phyloP scores from a whole-genome alignment of 2,113 vertebrate genomes.

The Bucco capensis region DNA sequence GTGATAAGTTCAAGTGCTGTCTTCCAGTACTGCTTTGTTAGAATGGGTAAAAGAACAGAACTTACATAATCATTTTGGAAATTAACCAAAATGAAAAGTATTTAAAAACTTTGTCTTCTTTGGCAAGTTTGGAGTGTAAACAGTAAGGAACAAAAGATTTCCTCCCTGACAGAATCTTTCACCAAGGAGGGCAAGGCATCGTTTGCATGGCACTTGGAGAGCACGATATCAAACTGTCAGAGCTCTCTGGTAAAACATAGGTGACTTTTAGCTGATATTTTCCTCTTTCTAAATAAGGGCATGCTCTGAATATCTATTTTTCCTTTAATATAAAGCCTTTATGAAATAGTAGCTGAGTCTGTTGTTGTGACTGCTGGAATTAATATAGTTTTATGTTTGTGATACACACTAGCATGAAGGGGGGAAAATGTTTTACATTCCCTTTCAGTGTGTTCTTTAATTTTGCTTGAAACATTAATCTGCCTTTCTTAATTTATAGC shows the following conservation, averaged over 20 bases:
- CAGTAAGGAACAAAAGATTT: not conserved
- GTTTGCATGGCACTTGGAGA: not conserved
- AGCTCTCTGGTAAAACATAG: not conserved
- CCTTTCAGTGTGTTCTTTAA: not conserved
- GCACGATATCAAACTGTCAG: not conserved
- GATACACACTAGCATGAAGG: not conserved
- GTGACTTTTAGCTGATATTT: not conserved
- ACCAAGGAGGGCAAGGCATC: not conserved
- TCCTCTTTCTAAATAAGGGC: not conserved
- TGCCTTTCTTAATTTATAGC: not conserved
- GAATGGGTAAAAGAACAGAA: not conserved
- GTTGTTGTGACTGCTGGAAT: not conserved
- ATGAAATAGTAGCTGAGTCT: not conserved
- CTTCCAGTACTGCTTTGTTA: not conserved
- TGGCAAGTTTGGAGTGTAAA: not conserved
- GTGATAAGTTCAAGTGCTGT: no score
- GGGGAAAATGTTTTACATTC: not conserved
- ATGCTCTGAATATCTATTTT: not conserved
- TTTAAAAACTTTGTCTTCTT: not conserved
- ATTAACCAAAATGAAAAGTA: not conserved
- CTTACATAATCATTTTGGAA: not conserved
- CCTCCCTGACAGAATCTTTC: not conserved
- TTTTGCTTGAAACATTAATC: not conserved
- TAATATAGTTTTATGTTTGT: not conserved
- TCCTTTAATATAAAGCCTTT: not conserved